Evolutionary conservation across 2,797 vertebrate species (phyloP), one percentile per base, ranked within the genome.

Genomic region (Synaphobranchus kaupii): DNA sequence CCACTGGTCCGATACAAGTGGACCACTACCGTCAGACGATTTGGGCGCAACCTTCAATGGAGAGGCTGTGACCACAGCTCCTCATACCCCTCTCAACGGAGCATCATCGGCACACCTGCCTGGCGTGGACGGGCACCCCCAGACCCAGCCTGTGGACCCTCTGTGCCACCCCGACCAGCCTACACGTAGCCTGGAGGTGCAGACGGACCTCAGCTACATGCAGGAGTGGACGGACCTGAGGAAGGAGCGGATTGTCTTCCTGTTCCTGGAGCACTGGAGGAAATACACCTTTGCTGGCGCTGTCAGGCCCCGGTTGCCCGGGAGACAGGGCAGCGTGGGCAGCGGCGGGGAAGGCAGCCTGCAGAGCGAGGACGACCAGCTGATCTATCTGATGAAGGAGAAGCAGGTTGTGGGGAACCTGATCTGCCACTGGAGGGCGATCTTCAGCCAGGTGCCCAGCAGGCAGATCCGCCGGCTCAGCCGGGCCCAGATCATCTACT

Each of bases 201-300:
- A 96, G 89, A 96, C 96, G 0, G 96, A 98, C 91, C 89, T 97
- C 0, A 97, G 96, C 66, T 95, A 96, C 2, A 95, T 96, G 2
- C 96, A 96, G 76, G 97, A 98, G 89, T 96, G 93, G 87, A 94
- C 97, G 0, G 96, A 98, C 93, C 97, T 96, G 92, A 96, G 96
- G 90, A 99, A 98, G 93, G 98, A 99, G 87, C 96, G 97, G 60
- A 97, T 98, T 0, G 96, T 98, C 76, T 97, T 96, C 92, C 95
- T 99, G 73, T 99, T 99, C 89, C 93, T 99, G 85, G 97, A 99
- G 90, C 98, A 99, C 92, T 99, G 98, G 98, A 96, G 97, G 90
- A 97, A 97, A 90, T 97, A 97, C 93, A 97, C 97, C 0, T 96
- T 97, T 86, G 91, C 94, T 0, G 96, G 96, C 13, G 94, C 93